phyloP scores from a whole-genome alignment of 2,113 vertebrate species.

The Eolophus roseicapilla region DNA sequence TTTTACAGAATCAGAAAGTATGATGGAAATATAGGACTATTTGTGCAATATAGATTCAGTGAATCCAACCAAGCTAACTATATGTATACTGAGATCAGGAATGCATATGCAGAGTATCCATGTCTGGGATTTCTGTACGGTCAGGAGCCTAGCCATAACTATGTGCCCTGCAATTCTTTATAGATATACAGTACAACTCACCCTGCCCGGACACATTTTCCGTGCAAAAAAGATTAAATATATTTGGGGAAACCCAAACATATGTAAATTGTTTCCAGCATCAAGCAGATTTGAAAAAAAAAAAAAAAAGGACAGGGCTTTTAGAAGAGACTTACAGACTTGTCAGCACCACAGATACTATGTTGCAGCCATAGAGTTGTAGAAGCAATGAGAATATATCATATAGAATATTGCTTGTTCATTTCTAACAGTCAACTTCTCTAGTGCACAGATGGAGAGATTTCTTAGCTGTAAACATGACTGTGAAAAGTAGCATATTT shows the following conservation, averaged over 20 bases:
- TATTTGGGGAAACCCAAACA: background rate
- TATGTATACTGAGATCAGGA: background rate
- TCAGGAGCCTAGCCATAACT: background rate
- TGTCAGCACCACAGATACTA: fast-evolving
- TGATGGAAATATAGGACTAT: background rate
- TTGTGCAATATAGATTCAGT: background rate
- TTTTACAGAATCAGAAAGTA: background rate
- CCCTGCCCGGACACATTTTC: background rate
- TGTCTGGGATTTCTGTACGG: background rate
- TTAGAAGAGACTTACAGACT: background rate
- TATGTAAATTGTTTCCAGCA: background rate
- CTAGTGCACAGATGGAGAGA: background rate
- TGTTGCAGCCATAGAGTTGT: background rate
- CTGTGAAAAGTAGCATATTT: background rate
- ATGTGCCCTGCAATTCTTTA: background rate
- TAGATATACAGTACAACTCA: background rate
- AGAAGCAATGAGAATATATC: background rate
- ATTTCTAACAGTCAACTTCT: background rate
- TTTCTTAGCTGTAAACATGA: background rate
- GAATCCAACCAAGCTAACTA: background rate
- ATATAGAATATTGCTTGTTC: background rate
- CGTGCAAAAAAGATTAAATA: background rate
- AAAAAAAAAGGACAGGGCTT: background rate
- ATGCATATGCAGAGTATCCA: fast-evolving
- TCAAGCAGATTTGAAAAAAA: background rate